These are phyloP conservation scores for Eristalinus sepulchralis DNA, from an alignment of 2,888 invertebrate species.

Conservation along the genomic window DNA sequence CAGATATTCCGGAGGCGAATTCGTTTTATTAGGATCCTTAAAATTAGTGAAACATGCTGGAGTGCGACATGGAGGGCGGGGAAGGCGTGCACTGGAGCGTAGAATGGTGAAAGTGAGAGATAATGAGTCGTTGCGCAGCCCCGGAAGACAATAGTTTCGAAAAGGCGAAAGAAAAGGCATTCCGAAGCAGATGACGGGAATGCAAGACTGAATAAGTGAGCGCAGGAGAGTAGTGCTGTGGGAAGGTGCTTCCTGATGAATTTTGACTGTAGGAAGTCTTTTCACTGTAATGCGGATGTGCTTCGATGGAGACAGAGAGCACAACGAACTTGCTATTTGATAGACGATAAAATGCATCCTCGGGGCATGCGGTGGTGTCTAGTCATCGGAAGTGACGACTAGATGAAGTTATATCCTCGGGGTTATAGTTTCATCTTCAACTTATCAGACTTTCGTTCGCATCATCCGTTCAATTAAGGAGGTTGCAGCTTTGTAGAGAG, in stretches of 20 bases:
- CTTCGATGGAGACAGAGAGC: too few relatives aligned
- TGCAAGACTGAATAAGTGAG: background rate
- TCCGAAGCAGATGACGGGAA: background rate
- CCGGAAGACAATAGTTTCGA: constrained; percentile 51
- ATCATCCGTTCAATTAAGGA: too few relatives aligned
- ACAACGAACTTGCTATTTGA: background rate
- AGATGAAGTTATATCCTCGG: too few relatives aligned
- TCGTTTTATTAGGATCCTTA: constrained; percentile 64
- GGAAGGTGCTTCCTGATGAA: background rate
- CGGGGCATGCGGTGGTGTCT: too few relatives aligned
- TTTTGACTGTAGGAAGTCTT: background rate
- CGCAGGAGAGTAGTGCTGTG: background rate
- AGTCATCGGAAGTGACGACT: too few relatives aligned
- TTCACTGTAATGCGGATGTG: background rate
- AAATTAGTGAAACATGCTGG: constrained; percentile 54
- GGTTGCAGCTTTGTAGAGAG: too few relatives aligned
- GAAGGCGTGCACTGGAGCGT: background rate
- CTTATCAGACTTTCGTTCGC: too few relatives aligned
- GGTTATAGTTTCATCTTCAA: too few relatives aligned
- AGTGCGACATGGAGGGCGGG: too few relatives aligned
- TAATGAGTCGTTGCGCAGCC: constrained; percentile 53
- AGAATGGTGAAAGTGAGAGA: constrained; percentile 31
- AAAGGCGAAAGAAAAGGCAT: constrained; percentile 2
- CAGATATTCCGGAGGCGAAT: constrained; percentile 68
- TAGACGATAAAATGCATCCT: too few relatives aligned